Evolutionary conservation across 2,113 vertebrate species (phyloP).

Genomic region (Chaenocephalus aceratus): DNA sequence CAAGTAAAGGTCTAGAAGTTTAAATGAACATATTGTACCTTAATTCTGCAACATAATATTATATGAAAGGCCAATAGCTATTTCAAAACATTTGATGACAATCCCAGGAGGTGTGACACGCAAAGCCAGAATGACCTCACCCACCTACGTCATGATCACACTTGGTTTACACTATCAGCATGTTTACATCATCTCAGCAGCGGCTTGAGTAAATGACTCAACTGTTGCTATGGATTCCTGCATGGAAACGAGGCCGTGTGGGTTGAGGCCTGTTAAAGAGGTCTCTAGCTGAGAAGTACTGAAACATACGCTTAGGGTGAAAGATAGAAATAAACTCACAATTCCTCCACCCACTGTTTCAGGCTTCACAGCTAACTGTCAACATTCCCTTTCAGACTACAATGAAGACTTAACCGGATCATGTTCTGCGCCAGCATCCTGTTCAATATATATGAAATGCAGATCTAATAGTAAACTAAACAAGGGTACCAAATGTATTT

Average conservation of each 20-base stretch:
- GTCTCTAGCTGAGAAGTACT: slow-evolving; percentile 23
- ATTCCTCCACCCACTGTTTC: neutral
- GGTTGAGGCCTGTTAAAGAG: slow-evolving; percentile 29
- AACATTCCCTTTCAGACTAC: neutral
- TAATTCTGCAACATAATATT: no score
- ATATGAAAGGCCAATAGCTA: no score
- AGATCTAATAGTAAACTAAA: neutral
- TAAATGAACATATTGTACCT: no score
- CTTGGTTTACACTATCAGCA: slow-evolving; percentile 14
- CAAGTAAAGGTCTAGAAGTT: no score
- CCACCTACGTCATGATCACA: slow-evolving; percentile 13
- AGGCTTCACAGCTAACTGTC: neutral
- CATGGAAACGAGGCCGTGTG: slow-evolving; percentile 21
- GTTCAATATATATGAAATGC: neutral
- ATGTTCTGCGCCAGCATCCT: neutral
- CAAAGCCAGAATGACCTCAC: neutral
- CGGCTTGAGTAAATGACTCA: slow-evolving; percentile 29
- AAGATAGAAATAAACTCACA: neutral
- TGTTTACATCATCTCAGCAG: slow-evolving; percentile 43
- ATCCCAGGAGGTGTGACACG: neutral
- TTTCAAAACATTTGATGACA: neutral
- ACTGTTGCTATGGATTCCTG: slow-evolving; percentile 51
- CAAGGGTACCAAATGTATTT: no score
- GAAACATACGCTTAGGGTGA: neutral
- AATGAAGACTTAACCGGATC: no score